Evolutionary conservation across 2,797 vertebrate species (phyloP).

Genomic region (Ptychobarbus kaznakovi): DNA sequence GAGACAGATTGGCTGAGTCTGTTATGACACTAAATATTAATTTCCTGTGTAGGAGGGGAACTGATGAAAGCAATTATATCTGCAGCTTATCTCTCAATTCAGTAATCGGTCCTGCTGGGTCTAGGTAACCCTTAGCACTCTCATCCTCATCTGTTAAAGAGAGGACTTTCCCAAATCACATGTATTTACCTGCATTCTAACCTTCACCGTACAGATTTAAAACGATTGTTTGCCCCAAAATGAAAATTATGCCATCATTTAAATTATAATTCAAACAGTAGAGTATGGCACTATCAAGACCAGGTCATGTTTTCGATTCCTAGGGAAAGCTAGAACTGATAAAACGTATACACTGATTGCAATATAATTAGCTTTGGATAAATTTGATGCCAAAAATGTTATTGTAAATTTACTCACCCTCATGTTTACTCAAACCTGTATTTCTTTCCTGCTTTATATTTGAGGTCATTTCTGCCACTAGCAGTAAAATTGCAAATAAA

Average conservation of each 20-base stretch:
- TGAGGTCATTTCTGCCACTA: background rate
- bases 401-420: background rate
- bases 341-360: background rate
- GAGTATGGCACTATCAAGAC: background rate
- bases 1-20: background rate
- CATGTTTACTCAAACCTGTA: background rate
- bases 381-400: background rate
- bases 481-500: background rate
- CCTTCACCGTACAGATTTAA: background rate
- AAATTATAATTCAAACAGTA: background rate
- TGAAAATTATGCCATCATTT: background rate
- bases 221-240: background rate
- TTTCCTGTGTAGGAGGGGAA: conserved; percentile 37
- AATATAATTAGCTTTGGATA: background rate
- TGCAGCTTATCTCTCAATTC: conserved; percentile 5
- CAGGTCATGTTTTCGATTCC: background rate
- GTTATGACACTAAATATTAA: conserved; percentile 20
- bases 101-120: background rate
- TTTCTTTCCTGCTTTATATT: background rate
- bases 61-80: conserved; percentile 22
- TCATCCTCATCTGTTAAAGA: background rate
- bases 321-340: background rate
- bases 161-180: conserved; percentile 4
- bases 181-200: background rate
- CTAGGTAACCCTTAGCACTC: background rate